A percentile compares a stretch with the other conserved stretches of the same genome.
These are phyloP conservation scores for Anguilla anguilla DNA, from an alignment of 2,797 vertebrate species.

Conservation along the genomic window DNA sequence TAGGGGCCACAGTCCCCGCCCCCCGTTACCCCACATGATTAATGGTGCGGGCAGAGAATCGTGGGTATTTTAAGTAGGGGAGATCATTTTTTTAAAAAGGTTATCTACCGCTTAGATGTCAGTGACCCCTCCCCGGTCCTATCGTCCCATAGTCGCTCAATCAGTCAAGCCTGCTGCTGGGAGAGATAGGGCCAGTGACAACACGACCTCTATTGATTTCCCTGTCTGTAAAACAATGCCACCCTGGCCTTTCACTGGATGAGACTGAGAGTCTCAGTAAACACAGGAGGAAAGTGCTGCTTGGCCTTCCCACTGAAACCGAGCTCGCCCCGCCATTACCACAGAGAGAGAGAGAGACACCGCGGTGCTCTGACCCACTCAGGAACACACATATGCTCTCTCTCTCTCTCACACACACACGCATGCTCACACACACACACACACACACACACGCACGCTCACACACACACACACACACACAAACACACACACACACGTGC, in stretches of 20 bases:
- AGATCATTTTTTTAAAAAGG: slow-evolving; percentile 32
- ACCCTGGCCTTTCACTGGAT: neutral
- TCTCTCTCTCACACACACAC: neutral
- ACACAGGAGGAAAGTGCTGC: neutral
- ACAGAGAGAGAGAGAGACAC: neutral
- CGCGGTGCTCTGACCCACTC: neutral
- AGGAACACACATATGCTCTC: neutral
- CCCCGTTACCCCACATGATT: slow-evolving; percentile 28
- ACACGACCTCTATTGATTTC: slow-evolving; percentile 24
- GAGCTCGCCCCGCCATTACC: neutral
- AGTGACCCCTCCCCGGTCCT: slow-evolving; percentile 25
- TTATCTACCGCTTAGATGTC: slow-evolving; percentile 31
- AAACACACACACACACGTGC: too few relatives aligned
- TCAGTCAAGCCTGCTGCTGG: neutral
- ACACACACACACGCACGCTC: too few relatives aligned
- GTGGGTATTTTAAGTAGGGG: slow-evolving; percentile 27
- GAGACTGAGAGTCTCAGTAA: neutral
- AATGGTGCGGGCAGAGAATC: slow-evolving; percentile 30
- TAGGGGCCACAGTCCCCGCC: neutral
- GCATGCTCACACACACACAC: too few relatives aligned
- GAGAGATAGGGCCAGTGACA: slow-evolving; percentile 27
- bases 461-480: too few relatives aligned
- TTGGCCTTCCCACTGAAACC: neutral
- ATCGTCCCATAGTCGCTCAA: neutral
- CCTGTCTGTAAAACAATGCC: slow-evolving; percentile 23